phyloP scores from a whole-genome alignment of 2,888 invertebrate genomes.

The Phaedon cochleariae region DNA sequence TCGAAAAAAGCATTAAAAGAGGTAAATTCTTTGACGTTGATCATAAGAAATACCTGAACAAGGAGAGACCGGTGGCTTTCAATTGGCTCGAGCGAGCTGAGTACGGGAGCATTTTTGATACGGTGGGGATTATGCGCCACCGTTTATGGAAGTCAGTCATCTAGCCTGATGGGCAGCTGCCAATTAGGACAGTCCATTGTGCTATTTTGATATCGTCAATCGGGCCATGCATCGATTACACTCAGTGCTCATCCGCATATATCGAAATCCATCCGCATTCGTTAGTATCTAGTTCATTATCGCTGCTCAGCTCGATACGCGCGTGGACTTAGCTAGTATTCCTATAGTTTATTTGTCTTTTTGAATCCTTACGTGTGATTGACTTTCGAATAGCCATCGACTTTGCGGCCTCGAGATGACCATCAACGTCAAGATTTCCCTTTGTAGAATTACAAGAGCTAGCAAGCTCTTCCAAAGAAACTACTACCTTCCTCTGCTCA shows the following conservation, averaged over 20 bases:
- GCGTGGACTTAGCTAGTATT: slow-evolving; percentile 44
- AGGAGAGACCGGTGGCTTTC: slow-evolving; percentile 44
- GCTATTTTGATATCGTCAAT: slow-evolving; percentile 51
- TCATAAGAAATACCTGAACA: slow-evolving; percentile 57
- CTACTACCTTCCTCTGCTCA: slow-evolving; percentile 81
- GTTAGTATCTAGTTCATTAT: slow-evolving; percentile 53
- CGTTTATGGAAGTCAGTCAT: slow-evolving; percentile 59
- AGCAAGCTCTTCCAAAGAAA: slow-evolving; percentile 82
- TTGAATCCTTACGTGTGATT: slow-evolving; percentile 20
- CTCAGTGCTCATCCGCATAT: slow-evolving; percentile 41
- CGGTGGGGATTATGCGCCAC: slow-evolving; percentile 61
- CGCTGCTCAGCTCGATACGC: slow-evolving; percentile 46
- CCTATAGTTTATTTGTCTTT: slow-evolving; percentile 35
- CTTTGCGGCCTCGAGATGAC: slow-evolving; percentile 49
- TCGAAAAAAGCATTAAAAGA: slow-evolving; percentile 57
- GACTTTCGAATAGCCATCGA: slow-evolving; percentile 7
- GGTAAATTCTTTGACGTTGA: slow-evolving; percentile 59
- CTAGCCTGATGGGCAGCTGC: slow-evolving; percentile 46
- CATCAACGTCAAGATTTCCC: slow-evolving; percentile 62
- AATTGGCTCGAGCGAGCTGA: slow-evolving; percentile 56
- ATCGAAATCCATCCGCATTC: slow-evolving; percentile 47
- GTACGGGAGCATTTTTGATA: slow-evolving; percentile 57
- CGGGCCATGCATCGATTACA: slow-evolving; percentile 49
- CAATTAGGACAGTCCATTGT: slow-evolving; percentile 52
- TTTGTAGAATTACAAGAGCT: slow-evolving; percentile 83